Evolutionary conservation across 2,888 invertebrate genomes (phyloP).

Genomic region (Pammene fasciana): DNA sequence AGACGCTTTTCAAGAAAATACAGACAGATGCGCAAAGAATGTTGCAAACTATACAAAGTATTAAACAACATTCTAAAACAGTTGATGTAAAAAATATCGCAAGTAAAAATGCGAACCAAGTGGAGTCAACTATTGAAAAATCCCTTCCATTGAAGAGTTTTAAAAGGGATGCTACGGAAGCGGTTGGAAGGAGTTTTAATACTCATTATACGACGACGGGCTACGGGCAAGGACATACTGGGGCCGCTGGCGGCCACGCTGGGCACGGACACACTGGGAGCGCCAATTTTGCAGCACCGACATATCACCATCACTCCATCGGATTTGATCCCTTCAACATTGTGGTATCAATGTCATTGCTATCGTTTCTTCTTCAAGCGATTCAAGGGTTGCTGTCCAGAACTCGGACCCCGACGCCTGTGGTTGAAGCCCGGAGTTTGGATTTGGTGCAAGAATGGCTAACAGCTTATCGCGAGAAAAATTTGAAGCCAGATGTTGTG

Average conservation of each 20-base stretch:
- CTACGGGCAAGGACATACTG: conserved; percentile 68
- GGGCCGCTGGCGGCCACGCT: conserved; percentile 32
- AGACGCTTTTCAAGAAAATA: conserved; percentile 67
- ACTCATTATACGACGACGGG: conserved; percentile 65
- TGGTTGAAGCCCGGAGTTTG: conserved; percentile 67
- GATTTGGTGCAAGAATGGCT: conserved; percentile 61
- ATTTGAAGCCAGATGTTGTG: conserved; percentile 42
- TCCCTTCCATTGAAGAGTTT: conserved; percentile 41
- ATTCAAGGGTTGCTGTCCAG: conserved; percentile 71
- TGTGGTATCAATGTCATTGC: conserved; percentile 74
- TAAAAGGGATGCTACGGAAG: conserved; percentile 46
- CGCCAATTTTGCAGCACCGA: conserved; percentile 60
- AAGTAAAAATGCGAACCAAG: conserved; percentile 31
- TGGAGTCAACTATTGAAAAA: conserved; percentile 44
- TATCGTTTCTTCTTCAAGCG: conserved; percentile 76
- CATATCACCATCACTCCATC: conserved; percentile 79
- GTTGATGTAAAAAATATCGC: conserved; percentile 27
- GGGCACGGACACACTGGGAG: conserved; percentile 43
- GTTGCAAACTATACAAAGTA: conserved; percentile 64
- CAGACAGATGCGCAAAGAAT: conserved; percentile 71
- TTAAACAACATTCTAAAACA: conserved; percentile 53
- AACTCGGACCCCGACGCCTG: conserved; percentile 69
- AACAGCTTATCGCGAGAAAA: conserved; percentile 59
- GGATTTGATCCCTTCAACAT: conserved; percentile 81
- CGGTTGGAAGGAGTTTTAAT: conserved; percentile 63